A percentile compares a stretch with the other conserved stretches of the same genome.
phyloP scores from a whole-genome alignment of 2,888 invertebrate genomes.

The Callyntrura guangdongensis region DNA sequence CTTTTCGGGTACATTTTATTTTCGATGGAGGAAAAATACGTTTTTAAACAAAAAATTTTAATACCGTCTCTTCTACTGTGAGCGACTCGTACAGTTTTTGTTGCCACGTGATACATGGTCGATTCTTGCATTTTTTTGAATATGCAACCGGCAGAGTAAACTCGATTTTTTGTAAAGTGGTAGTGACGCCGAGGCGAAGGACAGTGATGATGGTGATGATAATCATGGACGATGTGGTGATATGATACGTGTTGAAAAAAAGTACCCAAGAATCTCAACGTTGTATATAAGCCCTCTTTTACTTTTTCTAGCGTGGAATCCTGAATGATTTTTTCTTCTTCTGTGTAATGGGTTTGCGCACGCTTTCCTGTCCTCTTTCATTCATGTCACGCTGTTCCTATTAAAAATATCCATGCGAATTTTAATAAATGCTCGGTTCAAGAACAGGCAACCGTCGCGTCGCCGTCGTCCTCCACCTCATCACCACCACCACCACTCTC shows the following conservation, averaged over 20 bases:
- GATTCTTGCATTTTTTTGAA: background rate
- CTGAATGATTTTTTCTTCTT: conserved; percentile 5
- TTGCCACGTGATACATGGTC: background rate
- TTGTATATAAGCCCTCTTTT: background rate
- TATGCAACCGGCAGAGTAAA: background rate
- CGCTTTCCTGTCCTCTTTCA: conserved; percentile 55
- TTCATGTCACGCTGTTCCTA: conserved; percentile 76
- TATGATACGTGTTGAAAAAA: conserved; percentile 21
- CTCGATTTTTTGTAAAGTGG: background rate
- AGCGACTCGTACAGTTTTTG: background rate
- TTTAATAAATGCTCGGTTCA: conserved; percentile 54
- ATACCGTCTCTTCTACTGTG: background rate
- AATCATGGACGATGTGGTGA: conserved; percentile 32
- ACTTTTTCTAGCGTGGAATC: background rate
- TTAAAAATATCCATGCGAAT: conserved; percentile 75
- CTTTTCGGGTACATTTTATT: conserved; percentile 2
- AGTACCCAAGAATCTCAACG: background rate
- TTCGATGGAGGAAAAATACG: background rate
- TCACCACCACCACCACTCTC: background rate
- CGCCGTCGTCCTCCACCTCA: conserved; percentile 5
- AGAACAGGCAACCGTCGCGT: conserved; percentile 38
- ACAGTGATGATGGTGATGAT: background rate
- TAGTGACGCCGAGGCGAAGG: background rate
- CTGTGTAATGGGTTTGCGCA: conserved; percentile 19
- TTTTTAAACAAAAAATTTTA: background rate